These are phyloP conservation scores for Anadara kagoshimensis DNA, from an alignment of 1,140 invertebrate genomes.

Conservation along the genomic window DNA sequence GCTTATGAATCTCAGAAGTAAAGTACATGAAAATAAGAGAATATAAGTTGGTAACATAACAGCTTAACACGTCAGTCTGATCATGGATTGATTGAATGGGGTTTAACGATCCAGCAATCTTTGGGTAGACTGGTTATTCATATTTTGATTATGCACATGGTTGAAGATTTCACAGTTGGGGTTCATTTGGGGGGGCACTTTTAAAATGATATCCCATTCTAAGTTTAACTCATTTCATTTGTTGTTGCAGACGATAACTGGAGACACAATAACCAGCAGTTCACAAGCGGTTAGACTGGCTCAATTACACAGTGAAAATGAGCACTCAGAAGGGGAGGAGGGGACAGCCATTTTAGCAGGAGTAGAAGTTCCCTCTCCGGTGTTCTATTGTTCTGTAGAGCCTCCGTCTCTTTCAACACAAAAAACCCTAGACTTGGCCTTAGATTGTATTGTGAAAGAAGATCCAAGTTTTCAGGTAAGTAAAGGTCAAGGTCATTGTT, in stretches of 20 bases:
- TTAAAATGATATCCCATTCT: too few species aligned
- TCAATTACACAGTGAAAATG: conserved; percentile 40
- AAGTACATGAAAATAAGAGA: too few species aligned
- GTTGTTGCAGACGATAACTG: conserved; percentile 81
- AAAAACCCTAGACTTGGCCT: conserved; percentile 85
- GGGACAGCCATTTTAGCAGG: conserved; percentile 76
- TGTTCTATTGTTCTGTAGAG: conserved; percentile 98
- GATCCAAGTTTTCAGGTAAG: conserved; percentile 92
- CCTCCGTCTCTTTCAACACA: conserved; percentile 87
- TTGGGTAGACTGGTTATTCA: too few species aligned
- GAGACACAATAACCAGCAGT: conserved; percentile 87
- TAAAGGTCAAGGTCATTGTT: too few species aligned
- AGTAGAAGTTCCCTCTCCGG: conserved; percentile 89
- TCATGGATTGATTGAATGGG: too few species aligned
- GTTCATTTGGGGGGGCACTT: too few species aligned
- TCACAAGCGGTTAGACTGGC: conserved; percentile 73
- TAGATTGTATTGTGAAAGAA: conserved; percentile 90
- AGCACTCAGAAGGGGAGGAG: conserved; percentile 3
- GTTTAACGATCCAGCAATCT: too few species aligned
- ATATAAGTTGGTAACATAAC: too few species aligned
- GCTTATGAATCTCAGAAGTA: too few species aligned
- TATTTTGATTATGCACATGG: too few species aligned
- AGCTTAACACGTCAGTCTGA: too few species aligned
- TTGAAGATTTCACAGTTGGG: too few species aligned
- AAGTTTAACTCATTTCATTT: conserved; percentile 43